phyloP scores from a whole-genome alignment of 1,140 invertebrate genomes.

The Fopius arisanus region DNA sequence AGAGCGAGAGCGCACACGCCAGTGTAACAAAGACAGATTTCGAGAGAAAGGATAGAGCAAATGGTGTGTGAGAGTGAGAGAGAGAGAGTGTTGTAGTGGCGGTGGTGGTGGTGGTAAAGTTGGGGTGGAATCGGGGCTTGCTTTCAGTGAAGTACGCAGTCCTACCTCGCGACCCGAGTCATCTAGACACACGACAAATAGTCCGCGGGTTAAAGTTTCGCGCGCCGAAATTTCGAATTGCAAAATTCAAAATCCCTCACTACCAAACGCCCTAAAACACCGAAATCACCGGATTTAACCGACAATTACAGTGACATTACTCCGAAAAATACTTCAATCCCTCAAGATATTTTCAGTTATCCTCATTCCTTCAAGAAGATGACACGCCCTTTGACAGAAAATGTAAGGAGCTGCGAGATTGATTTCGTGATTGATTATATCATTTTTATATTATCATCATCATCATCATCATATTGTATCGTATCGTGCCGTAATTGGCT shows the following conservation, averaged over 20 bases:
- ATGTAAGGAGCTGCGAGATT: neutral
- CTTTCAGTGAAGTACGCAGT: slow-evolving; percentile 49
- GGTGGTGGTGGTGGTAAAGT: slow-evolving; percentile 27
- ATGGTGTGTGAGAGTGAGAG: slow-evolving; percentile 15
- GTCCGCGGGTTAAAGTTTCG: neutral
- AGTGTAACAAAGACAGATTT: neutral
- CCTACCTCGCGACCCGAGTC: slow-evolving; percentile 48
- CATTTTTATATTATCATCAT: too few species aligned
- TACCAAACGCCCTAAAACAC: too few species aligned
- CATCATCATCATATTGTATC: too few species aligned
- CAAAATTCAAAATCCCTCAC: neutral
- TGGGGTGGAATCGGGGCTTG: slow-evolving; percentile 42
- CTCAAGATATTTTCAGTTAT: too few species aligned
- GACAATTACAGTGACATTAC: neutral
- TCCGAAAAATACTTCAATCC: neutral
- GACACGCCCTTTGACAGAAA: neutral
- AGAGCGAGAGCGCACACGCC: neutral
- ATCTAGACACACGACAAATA: slow-evolving; percentile 32
- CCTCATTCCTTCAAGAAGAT: neutral
- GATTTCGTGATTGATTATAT: too few species aligned
- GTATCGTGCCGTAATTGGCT: too few species aligned
- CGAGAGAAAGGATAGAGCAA: neutral
- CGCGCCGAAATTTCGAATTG: neutral
- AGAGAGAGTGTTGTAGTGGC: too few species aligned
- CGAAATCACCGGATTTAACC: neutral